Conservation (phyloP, 2,888 invertebrate species). For the Microctonus aethiopoides region DNA sequence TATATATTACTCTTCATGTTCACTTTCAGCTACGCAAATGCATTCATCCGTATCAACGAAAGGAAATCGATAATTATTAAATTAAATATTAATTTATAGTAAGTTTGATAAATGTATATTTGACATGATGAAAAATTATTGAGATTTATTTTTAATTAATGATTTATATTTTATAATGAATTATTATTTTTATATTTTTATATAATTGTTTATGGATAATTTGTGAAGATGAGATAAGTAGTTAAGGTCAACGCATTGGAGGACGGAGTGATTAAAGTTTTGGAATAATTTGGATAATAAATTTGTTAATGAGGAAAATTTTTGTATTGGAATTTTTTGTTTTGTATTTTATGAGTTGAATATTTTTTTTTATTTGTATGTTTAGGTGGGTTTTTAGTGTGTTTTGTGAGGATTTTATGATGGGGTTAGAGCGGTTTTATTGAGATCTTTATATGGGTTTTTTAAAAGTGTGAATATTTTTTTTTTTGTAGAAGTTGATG, state of each 20-base stretch:
- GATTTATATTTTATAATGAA: not conserved
- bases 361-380: too few species aligned
- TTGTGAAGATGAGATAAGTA: slow-evolving; percentile 20
- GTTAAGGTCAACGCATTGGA: slow-evolving; percentile 30
- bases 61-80: slow-evolving; percentile 11
- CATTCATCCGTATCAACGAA: slow-evolving; percentile 17
- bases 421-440: slow-evolving; percentile 55
- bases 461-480: not conserved
- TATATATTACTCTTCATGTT: not conserved
- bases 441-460: slow-evolving; percentile 56
- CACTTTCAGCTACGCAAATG: slow-evolving; percentile 16
- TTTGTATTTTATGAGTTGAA: too few species aligned
- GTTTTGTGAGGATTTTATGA: slow-evolving; percentile 40
- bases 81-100: not conserved
- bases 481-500: slow-evolving; percentile 12
- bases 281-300: too few species aligned
- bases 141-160: not conserved
- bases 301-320: too few species aligned
- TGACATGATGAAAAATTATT: not conserved
- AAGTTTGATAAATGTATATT: not conserved
- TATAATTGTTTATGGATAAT: not conserved
- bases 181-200: not conserved
- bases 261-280: slow-evolving; percentile 1
- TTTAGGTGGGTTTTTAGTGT: too few species aligned
- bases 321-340: too few species aligned